phyloP scores from a whole-genome alignment of 2,888 invertebrate species.

The Andrena hattorfiana region DNA sequence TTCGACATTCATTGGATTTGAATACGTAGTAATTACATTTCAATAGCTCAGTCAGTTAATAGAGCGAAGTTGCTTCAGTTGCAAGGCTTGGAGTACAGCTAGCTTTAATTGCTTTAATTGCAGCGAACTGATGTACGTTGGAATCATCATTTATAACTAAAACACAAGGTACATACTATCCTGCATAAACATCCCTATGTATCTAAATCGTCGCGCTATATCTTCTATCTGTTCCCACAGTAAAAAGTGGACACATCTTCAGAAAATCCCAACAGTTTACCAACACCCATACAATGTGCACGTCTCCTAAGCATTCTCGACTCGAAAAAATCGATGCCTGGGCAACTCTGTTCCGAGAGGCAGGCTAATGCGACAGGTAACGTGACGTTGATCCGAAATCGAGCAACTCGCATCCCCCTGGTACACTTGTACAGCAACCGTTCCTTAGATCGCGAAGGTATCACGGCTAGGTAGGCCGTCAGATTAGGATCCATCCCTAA shows the following conservation, averaged over 20 bases:
- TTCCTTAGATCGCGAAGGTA: slow-evolving; percentile 67
- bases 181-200: not conserved
- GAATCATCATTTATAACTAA: no score
- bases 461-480: slow-evolving; percentile 77
- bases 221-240: no score
- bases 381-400: slow-evolving; percentile 78
- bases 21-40: not conserved
- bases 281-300: not conserved
- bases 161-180: not conserved
- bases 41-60: not conserved
- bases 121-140: no score
- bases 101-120: no score
- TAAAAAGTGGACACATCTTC: not conserved
- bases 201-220: no score
- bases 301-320: slow-evolving; percentile 9
- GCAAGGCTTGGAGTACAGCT: not conserved
- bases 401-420: slow-evolving; percentile 51
- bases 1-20: not conserved
- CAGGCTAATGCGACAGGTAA: slow-evolving; percentile 78
- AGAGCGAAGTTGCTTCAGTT: not conserved
- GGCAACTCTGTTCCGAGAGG: slow-evolving; percentile 42
- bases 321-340: slow-evolving; percentile 52
- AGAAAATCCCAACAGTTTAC: not conserved
- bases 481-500: slow-evolving; percentile 80
- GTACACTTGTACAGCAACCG: slow-evolving; percentile 57